Evolutionary conservation across 2,113 vertebrate genomes (phyloP), one percentile per base, ranked within the genome.

Genomic region (Nipponia nippon): DNA sequence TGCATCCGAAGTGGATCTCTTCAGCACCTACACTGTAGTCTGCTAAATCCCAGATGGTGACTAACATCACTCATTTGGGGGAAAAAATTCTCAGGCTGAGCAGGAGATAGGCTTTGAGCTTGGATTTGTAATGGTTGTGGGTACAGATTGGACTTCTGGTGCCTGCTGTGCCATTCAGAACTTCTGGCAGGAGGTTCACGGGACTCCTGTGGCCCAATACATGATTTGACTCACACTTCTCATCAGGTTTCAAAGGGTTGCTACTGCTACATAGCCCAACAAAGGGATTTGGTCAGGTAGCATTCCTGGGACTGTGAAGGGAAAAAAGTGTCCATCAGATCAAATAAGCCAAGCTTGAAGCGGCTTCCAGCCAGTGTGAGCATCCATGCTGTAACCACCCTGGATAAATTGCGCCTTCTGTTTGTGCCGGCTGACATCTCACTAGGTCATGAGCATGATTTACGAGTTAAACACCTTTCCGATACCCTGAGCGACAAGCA

Each of bases 391-490:
- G 93, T 97, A 95, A 96, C 95, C 96, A 87, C 93, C 90, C 87
- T 80, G 98, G 97, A 97, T 98, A 98, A 98, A 98, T 83, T 79
- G 94, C 98, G 86, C 97, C 97, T 98, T 98, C 96, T 98, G 95
- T 98, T 98, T 98, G 98, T 98, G 97, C 93, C 88, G 94, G 97
- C 98, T 96, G 90, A 91, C 98, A 49, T 98, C 98, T 98, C 97
- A 98, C 98, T 98, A 99, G 99, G 99, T 99, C 98, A 98, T 98
- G 98, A 99, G 99, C 98, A 99, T 96, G 99, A 99, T 98, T 98
- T 98, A 96, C 98, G 98, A 98, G 98, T 99, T 99, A 99, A 99
- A 98, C 99, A 98, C 97, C 98, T 98, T 97, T 98, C 97, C 93
- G 99, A 99, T 93, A 97, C 98, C 97, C 98, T 98, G 99, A 98